Evolutionary conservation across 92 coral and sea anemone species (phyloP), one percentile per base, ranked within the genome.

Genomic region (Heliopora coerulea): DNA sequence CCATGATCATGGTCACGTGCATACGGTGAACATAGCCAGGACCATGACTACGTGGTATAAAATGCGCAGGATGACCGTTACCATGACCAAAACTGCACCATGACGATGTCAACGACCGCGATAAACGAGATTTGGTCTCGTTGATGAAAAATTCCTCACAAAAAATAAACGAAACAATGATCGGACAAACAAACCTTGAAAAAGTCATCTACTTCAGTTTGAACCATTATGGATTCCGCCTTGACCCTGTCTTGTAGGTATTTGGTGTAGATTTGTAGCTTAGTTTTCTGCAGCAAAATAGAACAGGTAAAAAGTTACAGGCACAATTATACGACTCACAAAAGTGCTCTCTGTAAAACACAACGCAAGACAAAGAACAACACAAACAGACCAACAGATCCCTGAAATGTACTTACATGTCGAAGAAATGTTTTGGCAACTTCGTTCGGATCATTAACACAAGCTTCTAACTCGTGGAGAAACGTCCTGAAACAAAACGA

Each of bases 401-500:
- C 19, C 4, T 25, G 14, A 8, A 18, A 18, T 14, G 23, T 12
- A 90, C 99, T 90, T 62, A 95, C 99, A 72, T 90, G 80, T 79
- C 86, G 83, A 30, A 75, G 72, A 74, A 95, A 90, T 17, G 82
- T 80, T 50, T 85, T 85, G 6, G 91, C 87, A 13, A 87, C 66
- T n/a, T 87, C 89, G 56, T 95, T 96, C 15, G 99, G 96, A 23
- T 82, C 87, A 49, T 83, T 84, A 0, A 83, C 84, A 69, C 92
- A 89, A 9, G 95, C 93, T 81, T 95, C 99, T 5, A 95, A 83
- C 65, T 95, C 99, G 54, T 86, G 89, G 35, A 95, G 70, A 66
- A 95, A 90, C 35, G 75, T 83, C 41, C 95, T 83, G 62, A 8
- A 60, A 56, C 40, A 12, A 70, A 29, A n/a, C n/a, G n/a, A n/a